Evolutionary conservation across 92 coral and sea anemone genomes (phyloP).

Genomic region (Parazoanthus swiftii): DNA sequence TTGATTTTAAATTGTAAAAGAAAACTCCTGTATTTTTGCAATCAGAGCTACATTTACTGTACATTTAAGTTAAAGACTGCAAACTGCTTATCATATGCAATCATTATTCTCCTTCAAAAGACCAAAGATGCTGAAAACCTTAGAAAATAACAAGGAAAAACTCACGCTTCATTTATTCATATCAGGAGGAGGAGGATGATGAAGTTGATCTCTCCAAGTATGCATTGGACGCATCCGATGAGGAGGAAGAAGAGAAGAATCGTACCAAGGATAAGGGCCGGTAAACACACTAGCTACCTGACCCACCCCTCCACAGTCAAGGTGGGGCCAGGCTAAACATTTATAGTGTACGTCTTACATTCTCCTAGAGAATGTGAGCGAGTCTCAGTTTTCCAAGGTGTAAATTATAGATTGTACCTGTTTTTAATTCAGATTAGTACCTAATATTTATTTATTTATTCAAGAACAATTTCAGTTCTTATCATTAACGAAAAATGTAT

Average conservation of each 20-base stretch:
- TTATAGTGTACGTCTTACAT: background rate
- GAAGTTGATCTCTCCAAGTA: slow-evolving; percentile 71
- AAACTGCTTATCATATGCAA: too few relatives aligned
- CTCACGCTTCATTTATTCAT: background rate
- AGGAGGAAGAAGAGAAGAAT: slow-evolving; percentile 66
- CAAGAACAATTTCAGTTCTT: background rate
- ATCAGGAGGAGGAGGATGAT: slow-evolving; percentile 69
- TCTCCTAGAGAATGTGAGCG: too few relatives aligned
- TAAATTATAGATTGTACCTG: background rate
- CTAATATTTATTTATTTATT: too few relatives aligned
- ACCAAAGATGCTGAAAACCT: too few relatives aligned
- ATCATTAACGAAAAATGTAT: too few relatives aligned
- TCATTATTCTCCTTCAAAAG: too few relatives aligned
- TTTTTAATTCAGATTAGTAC: background rate
- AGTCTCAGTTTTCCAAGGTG: background rate
- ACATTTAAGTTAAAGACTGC: too few relatives aligned
- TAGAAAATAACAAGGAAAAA: too few relatives aligned
- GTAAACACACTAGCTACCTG: slow-evolving; percentile 69
- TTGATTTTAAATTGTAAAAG: too few relatives aligned
- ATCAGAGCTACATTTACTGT: too few relatives aligned
- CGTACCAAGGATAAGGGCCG: slow-evolving; percentile 93
- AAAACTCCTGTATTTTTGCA: too few relatives aligned
- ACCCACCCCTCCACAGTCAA: slow-evolving; percentile 53
- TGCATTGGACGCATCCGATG: slow-evolving; percentile 57
- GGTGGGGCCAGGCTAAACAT: slow-evolving; percentile 64